Evolutionary conservation across 2,113 vertebrate genomes (phyloP).

Genomic region (Salminus brasiliensis): DNA sequence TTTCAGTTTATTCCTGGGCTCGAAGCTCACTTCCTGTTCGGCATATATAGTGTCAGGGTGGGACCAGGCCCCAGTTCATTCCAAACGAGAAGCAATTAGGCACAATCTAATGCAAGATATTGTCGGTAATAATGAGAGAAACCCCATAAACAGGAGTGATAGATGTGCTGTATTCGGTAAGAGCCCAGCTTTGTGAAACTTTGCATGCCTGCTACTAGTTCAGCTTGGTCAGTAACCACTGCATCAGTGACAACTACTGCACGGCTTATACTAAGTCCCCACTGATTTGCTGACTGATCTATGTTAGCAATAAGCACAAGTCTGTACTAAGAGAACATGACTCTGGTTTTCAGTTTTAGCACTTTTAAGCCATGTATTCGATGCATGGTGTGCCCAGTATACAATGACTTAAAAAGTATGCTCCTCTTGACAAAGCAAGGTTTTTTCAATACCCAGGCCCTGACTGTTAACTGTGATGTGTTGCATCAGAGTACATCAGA

Average conservation of each 20-base stretch:
- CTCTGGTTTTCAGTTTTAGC: too few species aligned
- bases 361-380: too few species aligned
- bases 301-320: too few species aligned
- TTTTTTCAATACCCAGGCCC: too few species aligned
- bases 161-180: slow-evolving; percentile 16
- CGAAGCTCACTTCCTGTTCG: slow-evolving; percentile 28
- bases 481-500: too few species aligned
- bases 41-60: slow-evolving; percentile 40
- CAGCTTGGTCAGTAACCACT: too few species aligned
- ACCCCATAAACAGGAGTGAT: neutral
- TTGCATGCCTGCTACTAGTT: neutral
- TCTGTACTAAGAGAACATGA: too few species aligned
- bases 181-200: neutral
- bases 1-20: slow-evolving; percentile 54
- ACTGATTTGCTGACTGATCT: neutral
- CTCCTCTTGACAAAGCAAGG: too few species aligned
- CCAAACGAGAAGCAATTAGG: slow-evolving; percentile 18
- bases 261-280: neutral
- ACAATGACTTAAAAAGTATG: too few species aligned
- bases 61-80: slow-evolving; percentile 22
- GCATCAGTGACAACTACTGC: neutral
- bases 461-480: too few species aligned
- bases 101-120: slow-evolving; percentile 1
- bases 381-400: too few species aligned
- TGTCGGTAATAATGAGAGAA: neutral